Evolutionary conservation across 1,140 invertebrate species (phyloP).

Genomic region (Drosophila guanche): DNA sequence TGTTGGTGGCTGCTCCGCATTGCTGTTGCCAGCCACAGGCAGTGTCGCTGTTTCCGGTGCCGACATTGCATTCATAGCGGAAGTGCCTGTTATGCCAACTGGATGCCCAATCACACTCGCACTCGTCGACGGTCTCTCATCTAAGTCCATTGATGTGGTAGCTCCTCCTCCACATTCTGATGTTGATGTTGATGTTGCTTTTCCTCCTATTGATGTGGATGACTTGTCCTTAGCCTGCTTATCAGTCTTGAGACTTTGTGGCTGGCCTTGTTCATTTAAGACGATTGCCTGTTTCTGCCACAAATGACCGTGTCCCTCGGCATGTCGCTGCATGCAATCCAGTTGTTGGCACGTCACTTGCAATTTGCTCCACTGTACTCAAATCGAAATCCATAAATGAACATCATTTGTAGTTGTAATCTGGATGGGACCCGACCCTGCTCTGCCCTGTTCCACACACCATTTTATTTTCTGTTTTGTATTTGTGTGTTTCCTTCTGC

Average conservation of each 20-base stretch:
- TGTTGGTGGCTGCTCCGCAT: neutral
- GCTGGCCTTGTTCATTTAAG: constrained; percentile 66
- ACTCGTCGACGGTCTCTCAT: constrained; percentile 48
- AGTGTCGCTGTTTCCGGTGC: constrained; percentile 21
- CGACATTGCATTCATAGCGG: constrained; percentile 44
- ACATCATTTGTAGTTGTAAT: constrained; percentile 40
- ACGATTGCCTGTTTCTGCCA: constrained; percentile 82
- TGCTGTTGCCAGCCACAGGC: constrained; percentile 17
- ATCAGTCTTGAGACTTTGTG: constrained; percentile 60
- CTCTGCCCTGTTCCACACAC: neutral
- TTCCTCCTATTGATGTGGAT: constrained; percentile 12
- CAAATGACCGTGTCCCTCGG: constrained; percentile 81
- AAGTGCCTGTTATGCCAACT: constrained; percentile 51
- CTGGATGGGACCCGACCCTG: constrained; percentile 8
- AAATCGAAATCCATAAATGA: constrained; percentile 72
- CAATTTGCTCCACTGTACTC: constrained; percentile 83
- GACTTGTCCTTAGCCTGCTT: constrained; percentile 50
- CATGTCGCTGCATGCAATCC: constrained; percentile 82
- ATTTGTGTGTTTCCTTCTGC: constrained; percentile 14
- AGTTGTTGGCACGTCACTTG: constrained; percentile 83
- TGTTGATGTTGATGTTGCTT: constrained; percentile 1
- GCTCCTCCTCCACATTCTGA: neutral
- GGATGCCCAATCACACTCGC: constrained; percentile 21
- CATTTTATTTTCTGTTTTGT: constrained; percentile 15
- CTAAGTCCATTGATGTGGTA: constrained; percentile 26